Percentiles rank a stretch among this genome's conserved stretches.
These are phyloP conservation scores for Theodoxus fluviatilis DNA, from an alignment of 2,888 invertebrate species.

Conservation along the genomic window DNA sequence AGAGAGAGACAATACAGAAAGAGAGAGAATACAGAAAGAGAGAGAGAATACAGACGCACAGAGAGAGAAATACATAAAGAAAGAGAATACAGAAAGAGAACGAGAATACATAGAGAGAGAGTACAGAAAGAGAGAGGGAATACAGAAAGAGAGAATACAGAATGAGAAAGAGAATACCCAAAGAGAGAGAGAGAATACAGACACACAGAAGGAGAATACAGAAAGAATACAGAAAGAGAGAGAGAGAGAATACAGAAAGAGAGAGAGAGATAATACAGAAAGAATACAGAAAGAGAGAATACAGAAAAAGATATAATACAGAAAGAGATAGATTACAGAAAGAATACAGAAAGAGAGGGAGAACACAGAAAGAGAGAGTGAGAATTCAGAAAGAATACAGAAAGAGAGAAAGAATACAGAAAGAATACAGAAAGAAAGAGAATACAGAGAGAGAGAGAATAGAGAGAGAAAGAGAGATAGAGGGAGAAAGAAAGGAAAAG, in stretches of 20 bases:
- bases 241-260: not conserved
- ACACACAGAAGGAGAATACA: too few relatives aligned
- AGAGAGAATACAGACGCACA: too few relatives aligned
- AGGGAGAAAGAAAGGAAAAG: not conserved
- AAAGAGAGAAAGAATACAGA: not conserved
- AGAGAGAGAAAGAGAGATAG: not conserved
- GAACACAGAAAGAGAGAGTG: not conserved
- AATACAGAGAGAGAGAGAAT: not conserved
- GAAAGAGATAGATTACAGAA: not conserved
- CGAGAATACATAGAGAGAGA: not conserved
- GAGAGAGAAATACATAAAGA: too few relatives aligned
- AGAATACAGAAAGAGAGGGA: not conserved
- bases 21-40: too few relatives aligned
- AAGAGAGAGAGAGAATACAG: not conserved
- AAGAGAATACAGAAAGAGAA: not conserved
- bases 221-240: not conserved
- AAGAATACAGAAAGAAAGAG: too few relatives aligned
- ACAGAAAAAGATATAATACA: not conserved
- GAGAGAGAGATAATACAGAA: not conserved
- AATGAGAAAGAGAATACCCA: slow-evolving; percentile 19
- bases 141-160: slow-evolving; percentile 19
- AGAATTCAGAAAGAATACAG: not conserved
- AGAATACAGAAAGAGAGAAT: not conserved
- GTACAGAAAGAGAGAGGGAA: slow-evolving; percentile 4
- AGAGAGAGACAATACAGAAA: too few relatives aligned